Evolutionary conservation across 2,797 vertebrate species (phyloP).

Genomic region (Schizopygopsis malacanthus): DNA sequence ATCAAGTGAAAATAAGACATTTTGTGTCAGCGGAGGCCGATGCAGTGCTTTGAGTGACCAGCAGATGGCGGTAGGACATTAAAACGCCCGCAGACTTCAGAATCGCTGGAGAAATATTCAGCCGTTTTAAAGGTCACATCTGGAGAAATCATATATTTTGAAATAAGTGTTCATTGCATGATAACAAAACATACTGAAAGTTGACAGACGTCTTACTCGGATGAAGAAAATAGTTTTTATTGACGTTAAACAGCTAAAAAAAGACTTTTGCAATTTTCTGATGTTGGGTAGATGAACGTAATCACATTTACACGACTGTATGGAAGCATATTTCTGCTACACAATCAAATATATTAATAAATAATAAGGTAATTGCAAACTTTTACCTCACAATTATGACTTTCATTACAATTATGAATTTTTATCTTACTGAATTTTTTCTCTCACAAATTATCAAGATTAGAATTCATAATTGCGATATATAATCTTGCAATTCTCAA

Average conservation of each 20-base stretch:
- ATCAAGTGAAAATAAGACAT: not conserved
- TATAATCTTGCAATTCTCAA: not conserved
- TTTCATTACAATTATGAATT: not conserved
- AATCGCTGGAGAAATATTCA: not conserved
- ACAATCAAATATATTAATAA: too few relatives aligned
- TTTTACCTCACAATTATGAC: not conserved
- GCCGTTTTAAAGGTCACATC: not conserved
- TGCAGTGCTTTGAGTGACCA: not conserved
- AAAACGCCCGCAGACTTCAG: not conserved
- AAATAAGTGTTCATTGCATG: not conserved
- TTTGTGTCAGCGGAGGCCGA: not conserved
- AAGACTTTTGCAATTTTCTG: not conserved
- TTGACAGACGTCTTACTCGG: not conserved
- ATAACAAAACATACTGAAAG: not conserved
- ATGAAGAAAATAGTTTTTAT: not conserved
- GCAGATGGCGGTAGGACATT: constrained; percentile 27
- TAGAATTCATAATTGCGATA: not conserved
- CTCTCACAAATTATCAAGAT: too few relatives aligned
- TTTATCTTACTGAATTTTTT: not conserved
- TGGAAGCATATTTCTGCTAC: too few relatives aligned
- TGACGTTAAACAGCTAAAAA: not conserved
- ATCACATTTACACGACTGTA: not conserved
- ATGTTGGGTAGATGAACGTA: not conserved
- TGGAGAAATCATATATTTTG: not conserved
- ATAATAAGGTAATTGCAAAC: too few relatives aligned